Percentiles rank a stretch among this genome's conserved stretches.
phyloP scores from a whole-genome alignment of 1,140 invertebrate genomes.

The Drosophila trapezifrons region DNA sequence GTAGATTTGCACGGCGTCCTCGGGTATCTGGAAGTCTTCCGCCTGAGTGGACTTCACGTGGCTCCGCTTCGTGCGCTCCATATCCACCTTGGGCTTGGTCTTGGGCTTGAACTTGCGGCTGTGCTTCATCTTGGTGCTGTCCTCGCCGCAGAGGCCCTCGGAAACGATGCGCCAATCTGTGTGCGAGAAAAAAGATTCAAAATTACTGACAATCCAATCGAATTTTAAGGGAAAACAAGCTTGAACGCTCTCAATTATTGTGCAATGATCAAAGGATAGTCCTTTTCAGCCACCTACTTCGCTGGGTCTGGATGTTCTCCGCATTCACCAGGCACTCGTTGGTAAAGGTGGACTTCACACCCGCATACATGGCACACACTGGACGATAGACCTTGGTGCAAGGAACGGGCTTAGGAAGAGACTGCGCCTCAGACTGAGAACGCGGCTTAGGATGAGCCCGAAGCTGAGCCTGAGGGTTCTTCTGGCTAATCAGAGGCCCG shows the following conservation, averaged over 20 bases:
- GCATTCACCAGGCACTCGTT: conserved; percentile 78
- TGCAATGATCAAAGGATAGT: too few relatives aligned
- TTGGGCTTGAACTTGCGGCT: conserved; percentile 63
- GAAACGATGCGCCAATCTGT: conserved; percentile 76
- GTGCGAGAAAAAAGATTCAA: background rate
- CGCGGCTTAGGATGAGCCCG: conserved; percentile 17
- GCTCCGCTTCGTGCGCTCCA: conserved; percentile 64
- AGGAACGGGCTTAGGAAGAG: conserved; percentile 53
- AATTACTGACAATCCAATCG: background rate
- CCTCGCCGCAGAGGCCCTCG: conserved; percentile 75
- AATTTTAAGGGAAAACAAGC: background rate
- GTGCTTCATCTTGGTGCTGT: conserved; percentile 75
- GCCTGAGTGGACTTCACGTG: conserved; percentile 36
- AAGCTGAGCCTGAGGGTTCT: background rate
- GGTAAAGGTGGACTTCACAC: conserved; percentile 76
- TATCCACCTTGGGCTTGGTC: conserved; percentile 51
- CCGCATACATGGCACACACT: conserved; percentile 70
- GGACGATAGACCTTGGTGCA: conserved; percentile 74
- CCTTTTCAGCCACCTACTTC: too few relatives aligned
- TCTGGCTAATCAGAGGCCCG: conserved; percentile 15
- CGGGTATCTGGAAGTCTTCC: conserved; percentile 65
- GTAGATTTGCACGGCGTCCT: conserved; percentile 68
- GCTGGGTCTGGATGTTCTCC: conserved; percentile 67
- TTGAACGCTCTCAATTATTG: too few relatives aligned
- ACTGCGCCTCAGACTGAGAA: conserved; percentile 11